These are phyloP conservation scores for Chascanopsetta lugubris DNA, from an alignment of 2,113 vertebrate species.

Conservation along the genomic window DNA sequence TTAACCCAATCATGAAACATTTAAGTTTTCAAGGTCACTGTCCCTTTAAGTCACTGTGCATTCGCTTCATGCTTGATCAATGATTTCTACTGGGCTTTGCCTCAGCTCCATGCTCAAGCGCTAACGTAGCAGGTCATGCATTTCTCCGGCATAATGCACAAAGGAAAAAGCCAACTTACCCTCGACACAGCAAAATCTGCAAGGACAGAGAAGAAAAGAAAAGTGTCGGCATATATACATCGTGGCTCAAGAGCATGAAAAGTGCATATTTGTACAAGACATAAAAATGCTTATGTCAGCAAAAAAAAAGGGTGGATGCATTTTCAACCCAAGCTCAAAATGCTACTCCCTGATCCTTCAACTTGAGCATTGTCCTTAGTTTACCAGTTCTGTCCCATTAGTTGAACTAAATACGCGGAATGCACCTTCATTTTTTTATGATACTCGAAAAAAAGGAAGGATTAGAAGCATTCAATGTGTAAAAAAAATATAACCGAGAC, in stretches of 20 bases:
- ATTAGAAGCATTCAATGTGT: conserved; percentile 41
- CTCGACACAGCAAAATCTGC: conserved; percentile 79
- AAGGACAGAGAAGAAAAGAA: conserved; percentile 52
- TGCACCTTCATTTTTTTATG: too few species aligned
- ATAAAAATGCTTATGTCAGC: conserved; percentile 27
- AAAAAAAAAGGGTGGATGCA: not conserved
- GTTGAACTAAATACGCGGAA: too few species aligned
- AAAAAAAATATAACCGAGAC: conserved; percentile 46
- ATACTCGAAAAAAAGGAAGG: conserved; percentile 9
- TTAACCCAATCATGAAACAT: too few species aligned
- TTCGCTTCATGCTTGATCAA: too few species aligned
- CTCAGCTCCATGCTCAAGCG: not conserved
- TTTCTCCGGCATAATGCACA: conserved; percentile 11
- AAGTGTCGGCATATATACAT: conserved; percentile 36
- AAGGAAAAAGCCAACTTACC: conserved; percentile 66
- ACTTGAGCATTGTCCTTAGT: not conserved
- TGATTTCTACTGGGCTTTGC: too few species aligned
- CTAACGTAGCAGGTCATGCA: not conserved
- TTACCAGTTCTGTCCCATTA: too few species aligned
- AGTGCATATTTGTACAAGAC: conserved; percentile 43
- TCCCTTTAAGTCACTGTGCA: not conserved
- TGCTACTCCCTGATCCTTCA: too few species aligned
- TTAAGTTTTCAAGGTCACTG: too few species aligned
- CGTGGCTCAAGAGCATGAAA: conserved; percentile 14
- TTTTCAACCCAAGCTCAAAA: not conserved